Base-by-base conservation (phyloP, 2,113 vertebrate genomes). In the Oostethus manadensis region DNA sequence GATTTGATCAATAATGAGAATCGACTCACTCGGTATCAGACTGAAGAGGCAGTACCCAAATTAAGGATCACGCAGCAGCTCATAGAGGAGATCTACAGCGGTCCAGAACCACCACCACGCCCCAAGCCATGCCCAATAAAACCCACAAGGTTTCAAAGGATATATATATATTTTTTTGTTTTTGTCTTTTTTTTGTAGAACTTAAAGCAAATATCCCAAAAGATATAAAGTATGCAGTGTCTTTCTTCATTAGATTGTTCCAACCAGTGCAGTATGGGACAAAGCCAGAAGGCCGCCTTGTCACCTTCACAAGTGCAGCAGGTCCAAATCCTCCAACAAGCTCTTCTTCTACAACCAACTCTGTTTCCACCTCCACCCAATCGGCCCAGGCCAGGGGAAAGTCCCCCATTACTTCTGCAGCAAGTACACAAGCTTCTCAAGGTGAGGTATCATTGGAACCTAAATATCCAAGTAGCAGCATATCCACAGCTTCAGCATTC, bases 211-310 rank as follows among this genome's bases (percentile, higher is more conserved):
- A 58, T 64, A 54, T 4, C 65, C 11, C 57, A 16, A 17, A 26
- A 51, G 0, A 29, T 58, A 43, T 29, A 10, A 33, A 7, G 29
- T 1, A 23, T 62, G 14, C 22, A 21, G 23, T 49, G 4, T 44
- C 66, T 29, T 20, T 42, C 45, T 7, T 56, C 14, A 55, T 62
- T 71, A 97, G 94, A 79, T 86, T 97, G 82, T 95, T 97, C 71
- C 93, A 94, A 64, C 90, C 94, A 0, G 93, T 97, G 70, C 94
- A 91, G 64, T 97, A 94, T 0, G 94, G 94, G 26, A 94, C 93
- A 53, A 96, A 95, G 66, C 93, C 94, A 6, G 94, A 97, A 73
- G 94, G 94, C 18, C 88, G 91, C 38, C 90, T 92, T 2, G 89
- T 93, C 0, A 60, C 88, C 45, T 83, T 95, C 54, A 84, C 92